These are phyloP conservation scores for Pheucticus melanocephalus DNA, from an alignment of 2,113 vertebrate species.

Conservation along the genomic window DNA sequence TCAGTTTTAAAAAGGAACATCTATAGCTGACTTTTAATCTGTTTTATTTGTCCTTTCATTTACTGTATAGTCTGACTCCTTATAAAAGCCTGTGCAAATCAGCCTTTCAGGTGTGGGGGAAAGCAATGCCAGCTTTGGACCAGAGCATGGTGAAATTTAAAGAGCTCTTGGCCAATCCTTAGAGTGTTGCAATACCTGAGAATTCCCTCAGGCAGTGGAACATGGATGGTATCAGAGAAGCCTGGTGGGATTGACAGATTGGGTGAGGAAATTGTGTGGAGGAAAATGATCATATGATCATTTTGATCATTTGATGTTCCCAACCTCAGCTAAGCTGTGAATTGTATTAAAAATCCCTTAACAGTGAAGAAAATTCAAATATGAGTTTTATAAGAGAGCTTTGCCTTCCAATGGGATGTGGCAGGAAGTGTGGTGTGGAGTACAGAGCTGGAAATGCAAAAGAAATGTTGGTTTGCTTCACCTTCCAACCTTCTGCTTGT, in stretches of 20 bases:
- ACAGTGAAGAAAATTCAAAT: too few species aligned
- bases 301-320: too few species aligned
- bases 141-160: neutral
- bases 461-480: neutral
- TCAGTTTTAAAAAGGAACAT: neutral
- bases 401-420: neutral
- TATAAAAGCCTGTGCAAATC: neutral
- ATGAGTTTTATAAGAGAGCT: neutral
- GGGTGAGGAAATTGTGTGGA: neutral
- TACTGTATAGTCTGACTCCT: neutral
- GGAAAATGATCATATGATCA: neutral
- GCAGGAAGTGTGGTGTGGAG: neutral
- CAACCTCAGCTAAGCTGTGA: too few species aligned
- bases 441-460: neutral
- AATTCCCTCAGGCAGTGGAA: neutral
- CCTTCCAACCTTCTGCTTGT: neutral
- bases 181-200: neutral
- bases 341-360: too few species aligned
- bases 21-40: neutral
- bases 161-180: neutral
- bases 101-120: neutral
- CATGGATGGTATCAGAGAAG: fast-evolving
- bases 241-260: neutral
- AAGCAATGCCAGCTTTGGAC: neutral
- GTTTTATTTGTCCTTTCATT: neutral